Base-by-base conservation (phyloP, 2,113 vertebrate genomes). In the Laticauda colubrina region DNA sequence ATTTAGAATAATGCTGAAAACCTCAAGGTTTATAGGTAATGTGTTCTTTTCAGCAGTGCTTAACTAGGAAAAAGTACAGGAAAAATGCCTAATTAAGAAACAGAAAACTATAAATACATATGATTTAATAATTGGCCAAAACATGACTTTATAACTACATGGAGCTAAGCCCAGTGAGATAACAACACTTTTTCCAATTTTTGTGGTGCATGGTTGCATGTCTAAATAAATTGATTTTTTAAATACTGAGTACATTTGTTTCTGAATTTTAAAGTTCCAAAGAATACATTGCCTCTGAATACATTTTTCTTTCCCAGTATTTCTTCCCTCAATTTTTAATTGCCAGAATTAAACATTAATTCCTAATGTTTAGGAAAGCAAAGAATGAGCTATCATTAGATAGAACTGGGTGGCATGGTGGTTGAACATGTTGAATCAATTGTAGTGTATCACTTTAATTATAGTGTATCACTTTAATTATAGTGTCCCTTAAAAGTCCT, bases 401-500 rank as follows among this genome's bases (percentile, higher is more conserved):
- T 14, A 92, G 23, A 96, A 91, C 89, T 64, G 87, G 15, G 0
- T 10, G 81, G 18, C 3, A 88, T 85, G 89, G 53, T n/a, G 26
- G 56, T 90, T 5, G 85, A 43, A 85, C 91, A 20, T 91, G 3
- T 91, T 94, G 51, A 90, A 91, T 1, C 0, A 90, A 94, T 94
- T 94, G 2, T 29, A 87, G 12, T 87, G 20, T 87, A 10, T 81
- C 95, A 90, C 64, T 69, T 69, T 34, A 90, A 95, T 94, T 94
- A 2, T 34, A 87, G 10, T 85, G 15, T 87, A 10, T 81, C 64
- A 94, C 8, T 23, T 91, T 64, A 95, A 2, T 93, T 92, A 94
- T 3, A 26, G 0, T 3, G 91, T 94, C 1, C 92, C 94, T 92
- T 56, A 91, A 1, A 1, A 95, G 89, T 88, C 90, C 1, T 0